A percentile compares a stretch with the other conserved stretches of the same genome.
Evolutionary conservation across 2,113 vertebrate species (phyloP).

Genomic region (Falco punctatus): DNA sequence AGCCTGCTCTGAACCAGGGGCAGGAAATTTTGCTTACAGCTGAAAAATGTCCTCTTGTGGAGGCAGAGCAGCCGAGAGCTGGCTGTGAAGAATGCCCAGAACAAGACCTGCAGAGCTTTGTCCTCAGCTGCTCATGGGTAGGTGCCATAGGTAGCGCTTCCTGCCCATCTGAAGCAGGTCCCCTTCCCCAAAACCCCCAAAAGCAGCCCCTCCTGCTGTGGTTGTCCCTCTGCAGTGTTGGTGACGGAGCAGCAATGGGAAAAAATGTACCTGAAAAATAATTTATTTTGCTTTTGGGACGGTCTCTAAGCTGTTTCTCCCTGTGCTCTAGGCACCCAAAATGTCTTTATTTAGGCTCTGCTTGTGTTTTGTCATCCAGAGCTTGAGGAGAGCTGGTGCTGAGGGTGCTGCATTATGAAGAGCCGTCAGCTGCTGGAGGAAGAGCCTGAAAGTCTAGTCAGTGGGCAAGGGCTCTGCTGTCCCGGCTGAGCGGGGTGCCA

Average conservation of each 20-base stretch:
- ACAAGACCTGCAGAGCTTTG: not conserved
- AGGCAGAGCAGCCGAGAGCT: not conserved
- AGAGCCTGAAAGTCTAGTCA: not conserved
- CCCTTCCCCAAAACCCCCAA: fast-evolving
- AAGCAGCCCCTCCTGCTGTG: not conserved
- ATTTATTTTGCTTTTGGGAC: not conserved
- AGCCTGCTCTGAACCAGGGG: not conserved
- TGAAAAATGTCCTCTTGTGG: not conserved
- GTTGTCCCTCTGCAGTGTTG: not conserved
- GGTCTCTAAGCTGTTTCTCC: not conserved
- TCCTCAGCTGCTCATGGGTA: not conserved
- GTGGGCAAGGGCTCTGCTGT: fast-evolving
- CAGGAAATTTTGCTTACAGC: not conserved
- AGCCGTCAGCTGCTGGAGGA: not conserved
- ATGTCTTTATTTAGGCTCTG: not conserved
- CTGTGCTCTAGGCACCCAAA: not conserved
- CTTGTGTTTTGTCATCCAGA: not conserved
- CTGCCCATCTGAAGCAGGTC: not conserved
- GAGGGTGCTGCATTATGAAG: not conserved
- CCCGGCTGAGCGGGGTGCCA: not conserved
- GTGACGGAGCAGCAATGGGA: not conserved
- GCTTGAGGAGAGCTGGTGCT: not conserved
- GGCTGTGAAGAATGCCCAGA: fast-evolving
- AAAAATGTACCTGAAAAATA: not conserved
- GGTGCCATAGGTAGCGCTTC: not conserved